Percentiles rank a stretch among this genome's conserved stretches.
These are phyloP conservation scores for Leptogaster cylindrica DNA, from an alignment of 2,888 invertebrate species.

Conservation along the genomic window DNA sequence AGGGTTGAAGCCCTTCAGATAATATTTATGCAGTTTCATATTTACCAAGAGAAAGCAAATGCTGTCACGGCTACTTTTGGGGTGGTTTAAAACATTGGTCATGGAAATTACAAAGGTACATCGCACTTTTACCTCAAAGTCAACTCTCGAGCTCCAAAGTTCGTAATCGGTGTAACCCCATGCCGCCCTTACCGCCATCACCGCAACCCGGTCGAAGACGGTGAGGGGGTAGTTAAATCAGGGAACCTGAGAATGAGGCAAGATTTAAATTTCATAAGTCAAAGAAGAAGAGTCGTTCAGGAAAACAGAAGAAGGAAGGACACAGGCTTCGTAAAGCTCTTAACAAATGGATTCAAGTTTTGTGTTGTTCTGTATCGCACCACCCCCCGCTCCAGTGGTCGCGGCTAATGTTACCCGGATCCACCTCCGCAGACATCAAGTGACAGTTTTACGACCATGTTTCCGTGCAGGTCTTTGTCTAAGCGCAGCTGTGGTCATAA, in stretches of 20 bases:
- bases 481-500: conserved; percentile 11
- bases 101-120: not conserved
- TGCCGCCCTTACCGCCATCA: conserved; percentile 2
- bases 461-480: not conserved
- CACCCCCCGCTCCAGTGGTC: not conserved
- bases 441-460: conserved; percentile 28
- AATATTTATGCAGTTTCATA: conserved; percentile 18
- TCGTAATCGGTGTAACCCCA: conserved; percentile 20
- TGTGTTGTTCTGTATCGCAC: not conserved
- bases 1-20: not conserved
- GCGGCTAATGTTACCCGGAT: conserved; percentile 12
- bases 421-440: conserved; percentile 6
- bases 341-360: conserved; percentile 31
- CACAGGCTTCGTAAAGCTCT: conserved; percentile 1
- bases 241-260: conserved; percentile 20
- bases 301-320: conserved; percentile 14
- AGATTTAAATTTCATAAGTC: conserved; percentile 33
- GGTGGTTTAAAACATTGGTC: not conserved
- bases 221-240: not conserved
- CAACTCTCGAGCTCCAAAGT: conserved; percentile 11
- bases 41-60: conserved; percentile 6
- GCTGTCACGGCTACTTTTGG: not conserved
- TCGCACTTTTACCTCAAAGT: not conserved
- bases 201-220: not conserved
- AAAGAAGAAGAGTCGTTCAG: conserved; percentile 8